A percentile compares a stretch with the other conserved stretches of the same genome.
Evolutionary conservation across 2,888 invertebrate genomes (phyloP).

Genomic region (Leptinotarsa tumamoca): DNA sequence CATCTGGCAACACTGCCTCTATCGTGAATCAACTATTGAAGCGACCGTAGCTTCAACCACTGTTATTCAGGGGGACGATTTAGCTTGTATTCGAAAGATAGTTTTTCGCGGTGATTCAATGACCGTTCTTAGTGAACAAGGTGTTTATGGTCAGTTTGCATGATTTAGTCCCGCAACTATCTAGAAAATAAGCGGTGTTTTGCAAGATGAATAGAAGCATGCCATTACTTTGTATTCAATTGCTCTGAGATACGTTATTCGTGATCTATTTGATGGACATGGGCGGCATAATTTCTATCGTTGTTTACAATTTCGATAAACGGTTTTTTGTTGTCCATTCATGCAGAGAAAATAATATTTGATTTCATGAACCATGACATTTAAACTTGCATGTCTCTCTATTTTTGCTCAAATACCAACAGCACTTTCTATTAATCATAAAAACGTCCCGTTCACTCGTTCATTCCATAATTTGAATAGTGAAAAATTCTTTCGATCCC

Average conservation of each 20-base stretch:
- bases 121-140: conserved; percentile 22
- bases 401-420: too few species aligned
- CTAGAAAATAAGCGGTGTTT: conserved; percentile 12
- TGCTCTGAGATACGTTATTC: background rate
- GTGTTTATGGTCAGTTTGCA: conserved; percentile 25
- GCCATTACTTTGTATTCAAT: conserved; percentile 19
- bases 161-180: conserved; percentile 14
- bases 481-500: too few species aligned
- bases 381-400: too few species aligned
- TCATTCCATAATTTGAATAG: too few species aligned
- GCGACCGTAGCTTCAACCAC: conserved; percentile 10
- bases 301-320: conserved; percentile 10
- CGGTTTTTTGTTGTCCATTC: background rate
- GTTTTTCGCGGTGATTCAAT: conserved; percentile 18
- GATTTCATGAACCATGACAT: too few species aligned
- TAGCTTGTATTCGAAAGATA: background rate
- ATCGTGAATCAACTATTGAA: conserved; percentile 2
- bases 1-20: too few species aligned
- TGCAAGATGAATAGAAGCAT: conserved; percentile 1
- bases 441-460: too few species aligned
- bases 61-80: conserved; percentile 7
- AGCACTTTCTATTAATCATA: too few species aligned
- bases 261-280: background rate
- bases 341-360: background rate
- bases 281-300: conserved; percentile 3